A percentile compares a stretch with the other conserved stretches of the same genome.
phyloP scores from a whole-genome alignment of 2,888 invertebrate species.

The Drosophila anceps region DNA sequence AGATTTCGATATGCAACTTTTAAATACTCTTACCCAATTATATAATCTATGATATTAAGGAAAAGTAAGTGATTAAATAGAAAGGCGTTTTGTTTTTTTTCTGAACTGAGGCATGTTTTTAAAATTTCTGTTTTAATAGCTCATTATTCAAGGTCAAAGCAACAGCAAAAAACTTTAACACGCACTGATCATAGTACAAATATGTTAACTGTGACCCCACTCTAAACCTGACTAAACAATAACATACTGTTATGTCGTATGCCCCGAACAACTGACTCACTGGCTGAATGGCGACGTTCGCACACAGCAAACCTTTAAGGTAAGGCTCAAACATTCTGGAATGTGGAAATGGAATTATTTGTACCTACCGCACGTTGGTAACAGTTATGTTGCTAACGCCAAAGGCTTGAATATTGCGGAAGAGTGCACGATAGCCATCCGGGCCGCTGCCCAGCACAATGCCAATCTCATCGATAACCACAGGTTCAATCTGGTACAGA shows the following conservation, averaged over 20 bases:
- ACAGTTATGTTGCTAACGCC: conserved; percentile 93
- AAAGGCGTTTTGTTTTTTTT: background rate
- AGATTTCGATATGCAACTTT: background rate
- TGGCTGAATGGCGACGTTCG: background rate
- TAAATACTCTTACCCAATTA: background rate
- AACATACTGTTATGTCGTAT: background rate
- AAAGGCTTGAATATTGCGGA: conserved; percentile 92
- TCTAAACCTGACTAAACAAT: background rate
- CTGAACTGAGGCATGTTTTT: background rate
- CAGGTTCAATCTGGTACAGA: conserved; percentile 89
- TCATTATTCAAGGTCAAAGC: conserved; percentile 13
- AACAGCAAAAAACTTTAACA: conserved; percentile 5
- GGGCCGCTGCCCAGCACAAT: conserved; percentile 92
- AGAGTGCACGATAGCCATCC: conserved; percentile 92
- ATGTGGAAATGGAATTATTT: background rate
- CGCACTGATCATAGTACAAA: conserved; percentile 28
- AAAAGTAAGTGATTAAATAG: background rate
- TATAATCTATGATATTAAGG: too few species aligned
- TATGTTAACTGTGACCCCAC: conserved; percentile 7
- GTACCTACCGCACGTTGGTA: conserved; percentile 90
- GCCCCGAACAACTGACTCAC: background rate
- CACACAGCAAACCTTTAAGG: background rate
- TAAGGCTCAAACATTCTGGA: background rate
- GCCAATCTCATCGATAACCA: conserved; percentile 93
- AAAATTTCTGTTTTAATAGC: background rate